A percentile compares a stretch with the other conserved stretches of the same genome.
phyloP scores from a whole-genome alignment of 1,140 invertebrate genomes.

The Mamestra configurata region DNA sequence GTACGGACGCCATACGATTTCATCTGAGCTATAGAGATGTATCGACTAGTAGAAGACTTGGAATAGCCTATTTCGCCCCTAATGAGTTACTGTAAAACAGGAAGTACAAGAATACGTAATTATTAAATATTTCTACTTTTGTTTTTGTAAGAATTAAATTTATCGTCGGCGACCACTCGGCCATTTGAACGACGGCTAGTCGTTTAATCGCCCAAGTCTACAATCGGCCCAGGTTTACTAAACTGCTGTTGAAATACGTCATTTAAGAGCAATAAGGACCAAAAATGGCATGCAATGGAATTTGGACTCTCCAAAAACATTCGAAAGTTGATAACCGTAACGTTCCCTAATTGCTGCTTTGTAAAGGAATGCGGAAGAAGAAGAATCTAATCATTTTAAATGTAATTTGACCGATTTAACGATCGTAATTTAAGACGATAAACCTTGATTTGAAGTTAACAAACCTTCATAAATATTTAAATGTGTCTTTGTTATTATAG shows the following conservation, averaged over 20 bases:
- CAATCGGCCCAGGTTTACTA: too few relatives aligned
- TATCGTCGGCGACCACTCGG: too few relatives aligned
- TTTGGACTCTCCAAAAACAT: conserved; percentile 7
- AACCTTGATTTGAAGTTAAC: conserved; percentile 43
- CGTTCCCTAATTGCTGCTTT: conserved; percentile 23
- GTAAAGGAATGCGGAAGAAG: conserved; percentile 32
- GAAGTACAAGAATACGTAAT: too few relatives aligned
- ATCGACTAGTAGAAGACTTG: too few relatives aligned
- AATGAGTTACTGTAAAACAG: too few relatives aligned
- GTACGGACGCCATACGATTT: conserved; percentile 45
- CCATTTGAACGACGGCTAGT: too few relatives aligned
- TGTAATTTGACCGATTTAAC: conserved; percentile 27
- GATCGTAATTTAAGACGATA: conserved; percentile 43
- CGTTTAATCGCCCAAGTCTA: too few relatives aligned
- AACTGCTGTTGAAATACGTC: conserved; percentile 30
- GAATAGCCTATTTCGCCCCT: too few relatives aligned
- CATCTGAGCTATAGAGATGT: too few relatives aligned
- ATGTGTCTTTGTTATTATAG: conserved; percentile 30
- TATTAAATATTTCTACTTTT: too few relatives aligned
- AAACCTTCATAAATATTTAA: conserved; percentile 39
- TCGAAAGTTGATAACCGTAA: conserved; percentile 18
- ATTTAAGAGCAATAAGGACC: conserved; percentile 15
- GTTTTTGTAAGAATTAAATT: too few relatives aligned
- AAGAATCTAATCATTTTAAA: conserved; percentile 21
- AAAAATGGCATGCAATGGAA: conserved; percentile 9